Evolutionary conservation across 2,797 vertebrate genomes (phyloP).

Genomic region (Cossypha polioptera): DNA sequence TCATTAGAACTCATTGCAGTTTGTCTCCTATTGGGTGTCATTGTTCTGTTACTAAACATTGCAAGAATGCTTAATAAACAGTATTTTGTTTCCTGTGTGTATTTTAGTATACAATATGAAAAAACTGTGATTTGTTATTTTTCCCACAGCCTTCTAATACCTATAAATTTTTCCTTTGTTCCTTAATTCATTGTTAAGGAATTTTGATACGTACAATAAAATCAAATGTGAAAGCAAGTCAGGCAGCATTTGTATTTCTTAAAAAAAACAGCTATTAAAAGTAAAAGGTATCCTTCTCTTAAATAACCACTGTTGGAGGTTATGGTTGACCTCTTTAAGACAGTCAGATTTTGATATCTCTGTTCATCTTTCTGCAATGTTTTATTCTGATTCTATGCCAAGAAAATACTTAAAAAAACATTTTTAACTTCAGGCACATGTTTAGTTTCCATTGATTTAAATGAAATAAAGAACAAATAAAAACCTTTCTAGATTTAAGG

Average conservation of each 20-base stretch:
- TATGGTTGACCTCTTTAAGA: background rate
- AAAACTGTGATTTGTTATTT: background rate
- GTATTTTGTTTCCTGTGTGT: background rate
- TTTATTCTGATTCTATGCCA: background rate
- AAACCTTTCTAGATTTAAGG: background rate
- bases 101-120: background rate
- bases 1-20: background rate
- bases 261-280: background rate
- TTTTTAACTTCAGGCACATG: background rate
- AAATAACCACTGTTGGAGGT: background rate
- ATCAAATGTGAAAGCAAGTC: background rate
- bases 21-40: background rate
- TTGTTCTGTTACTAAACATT: constrained; percentile 24
- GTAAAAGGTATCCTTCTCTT: background rate
- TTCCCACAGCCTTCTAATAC: background rate
- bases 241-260: background rate
- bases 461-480: background rate
- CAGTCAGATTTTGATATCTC: background rate
- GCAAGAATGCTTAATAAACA: background rate
- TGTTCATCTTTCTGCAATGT: background rate
- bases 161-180: background rate
- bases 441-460: background rate
- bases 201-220: background rate
- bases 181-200: background rate
- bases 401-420: background rate